Evolutionary conservation across 2,113 vertebrate genomes (phyloP), one percentile per base, ranked within the genome.

Genomic region (Nansenia antarctica): DNA sequence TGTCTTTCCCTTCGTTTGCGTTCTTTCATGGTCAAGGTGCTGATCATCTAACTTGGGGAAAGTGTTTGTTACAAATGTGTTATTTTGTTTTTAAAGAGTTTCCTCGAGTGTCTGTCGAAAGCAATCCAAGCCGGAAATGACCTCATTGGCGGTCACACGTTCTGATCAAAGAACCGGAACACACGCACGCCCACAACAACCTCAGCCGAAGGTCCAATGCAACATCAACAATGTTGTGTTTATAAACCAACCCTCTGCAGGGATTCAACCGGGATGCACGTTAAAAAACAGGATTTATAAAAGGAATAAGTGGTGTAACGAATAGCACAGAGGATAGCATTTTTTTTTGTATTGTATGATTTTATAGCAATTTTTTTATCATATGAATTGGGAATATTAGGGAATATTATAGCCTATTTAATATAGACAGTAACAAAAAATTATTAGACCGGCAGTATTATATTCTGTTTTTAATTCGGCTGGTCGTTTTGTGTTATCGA

Each of bases 121-220:
- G 47, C 30, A 4, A 14, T 24, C 35, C 27, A 55, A 4, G 62
- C 67, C 53, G 88, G 88, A 89, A 73, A 15, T 87, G 45, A 78
- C 82, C 73, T 60, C 1, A 9, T 0, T 0, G 29, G 32, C n/a
- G 31, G 45, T 7, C 3, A 54, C 8, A 45, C 72, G 32, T 66
- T 71, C 58, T 42, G 45, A 68, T 71, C 39, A 53, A n/a, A 82
- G 53, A 77, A 84, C 85, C 80, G 85, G 86, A 89, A 90, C 77
- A 87, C 83, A 83, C 72, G 78, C 53, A 70, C 24, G 9, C 39
- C 54, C 1, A 31, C 47, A 63, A 55, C 77, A 72, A 54, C 42
- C 14, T 37, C 55, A 12, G 27, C 31, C 7, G 24, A 55, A 26
- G 24, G 2, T 15, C 14, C 14, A 15, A 47, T 47, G 42, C 42